Base-by-base conservation (phyloP, 2,113 vertebrate genomes). In the Peromyscus maniculatus region DNA sequence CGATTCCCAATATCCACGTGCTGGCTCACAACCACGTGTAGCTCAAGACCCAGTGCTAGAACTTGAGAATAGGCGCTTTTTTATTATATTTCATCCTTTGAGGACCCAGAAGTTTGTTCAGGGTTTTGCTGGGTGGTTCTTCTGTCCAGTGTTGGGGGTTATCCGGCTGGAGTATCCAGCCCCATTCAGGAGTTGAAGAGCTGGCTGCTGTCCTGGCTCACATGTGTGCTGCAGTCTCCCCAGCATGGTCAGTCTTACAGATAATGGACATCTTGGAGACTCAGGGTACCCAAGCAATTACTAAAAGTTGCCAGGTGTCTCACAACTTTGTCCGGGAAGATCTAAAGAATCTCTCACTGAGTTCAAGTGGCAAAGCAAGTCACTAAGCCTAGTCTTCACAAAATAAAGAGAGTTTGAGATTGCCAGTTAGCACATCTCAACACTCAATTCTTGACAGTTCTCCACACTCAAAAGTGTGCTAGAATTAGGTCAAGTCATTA, bases 141-240 rank as follows among this genome's bases (percentile, higher is more conserved):
- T 71, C 46, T 71, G 46, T 55, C 12, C 66, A 22, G 21, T 16
- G 10, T 12, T 71, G n/a, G 0, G 26, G 15, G 9, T 7, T 62
- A 28, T 16, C 88, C 75, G n/a, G 33, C 62, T 74, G 10, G 71
- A 74, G 28, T n/a, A 13, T 33, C 10, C 26, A 59, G 69, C 8
- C 1, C 19, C 84, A 52, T 36, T 52, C 16, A 49, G 9, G 19
- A n/a, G 49, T n/a, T 36, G 22, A 3, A 24, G 67, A n/a, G 12
- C 12, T 43, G 69, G 24, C 69, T 39, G 52, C 1, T 39, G 22
- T 26, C 62, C 1, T 59, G 55, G 55, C 52, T 89, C 24, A 62
- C n/a, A 52, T 26, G 1, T 13, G 15, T 12, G 2, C 2, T 17
- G 2, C 2, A 6, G 59, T 80, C 57, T 79, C 15, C 16, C 2